Percentiles rank a stretch among this genome's conserved stretches.
Evolutionary conservation across 2,888 invertebrate species (phyloP).

Genomic region (Deladenus siricidicola): DNA sequence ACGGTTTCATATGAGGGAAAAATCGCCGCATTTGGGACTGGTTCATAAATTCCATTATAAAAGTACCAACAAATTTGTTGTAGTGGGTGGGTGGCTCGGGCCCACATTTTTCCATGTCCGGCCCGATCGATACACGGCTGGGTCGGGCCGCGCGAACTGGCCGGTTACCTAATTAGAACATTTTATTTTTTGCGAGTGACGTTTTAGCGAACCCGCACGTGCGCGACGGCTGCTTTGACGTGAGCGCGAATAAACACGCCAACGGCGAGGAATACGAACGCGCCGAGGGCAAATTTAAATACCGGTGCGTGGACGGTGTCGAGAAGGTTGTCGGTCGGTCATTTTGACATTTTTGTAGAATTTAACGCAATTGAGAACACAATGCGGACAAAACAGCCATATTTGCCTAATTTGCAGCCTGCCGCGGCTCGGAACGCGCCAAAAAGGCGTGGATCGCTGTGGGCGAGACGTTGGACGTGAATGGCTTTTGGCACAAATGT

Average conservation of each 20-base stretch:
- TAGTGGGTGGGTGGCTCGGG: too few species aligned
- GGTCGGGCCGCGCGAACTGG: too few species aligned
- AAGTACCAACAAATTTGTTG: too few species aligned
- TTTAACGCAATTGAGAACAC: neutral
- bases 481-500: slow-evolving; percentile 32
- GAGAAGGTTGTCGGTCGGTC: slow-evolving; percentile 20
- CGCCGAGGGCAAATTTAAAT: slow-evolving; percentile 21
- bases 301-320: slow-evolving; percentile 21
- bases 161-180: too few species aligned
- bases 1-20: too few species aligned
- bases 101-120: too few species aligned
- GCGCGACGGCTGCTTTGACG: slow-evolving; percentile 9
- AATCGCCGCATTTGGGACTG: too few species aligned
- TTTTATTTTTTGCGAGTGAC: too few species aligned
- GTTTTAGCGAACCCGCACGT: neutral
- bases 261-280: slow-evolving; percentile 22
- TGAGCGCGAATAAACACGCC: slow-evolving; percentile 12
- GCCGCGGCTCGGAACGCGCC: slow-evolving; percentile 17
- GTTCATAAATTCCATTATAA: too few species aligned
- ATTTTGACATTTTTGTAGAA: neutral
- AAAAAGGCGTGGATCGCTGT: slow-evolving; percentile 20
- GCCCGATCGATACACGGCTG: too few species aligned
- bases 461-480: slow-evolving; percentile 20
- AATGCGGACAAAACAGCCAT: neutral
- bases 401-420: slow-evolving; percentile 15